Conservation (phyloP, 2,797 vertebrate species). For the Ceyx erithaca region DNA sequence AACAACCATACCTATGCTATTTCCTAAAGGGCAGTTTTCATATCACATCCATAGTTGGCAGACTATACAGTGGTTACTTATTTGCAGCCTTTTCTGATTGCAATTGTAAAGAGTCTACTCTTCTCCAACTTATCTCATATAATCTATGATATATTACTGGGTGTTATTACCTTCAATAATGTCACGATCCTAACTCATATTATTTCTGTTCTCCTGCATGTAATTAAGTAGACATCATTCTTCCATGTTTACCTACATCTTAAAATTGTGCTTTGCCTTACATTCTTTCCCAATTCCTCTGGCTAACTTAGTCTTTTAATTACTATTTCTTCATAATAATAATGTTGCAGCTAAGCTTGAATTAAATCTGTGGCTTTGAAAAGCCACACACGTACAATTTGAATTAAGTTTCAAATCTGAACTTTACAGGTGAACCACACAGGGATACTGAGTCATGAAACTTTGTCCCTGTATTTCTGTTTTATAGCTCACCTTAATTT, state of each 20-base stretch:
- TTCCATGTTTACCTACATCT: slow-evolving; percentile 24
- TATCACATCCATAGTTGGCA: background rate
- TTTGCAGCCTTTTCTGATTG: background rate
- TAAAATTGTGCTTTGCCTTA: slow-evolving; percentile 30
- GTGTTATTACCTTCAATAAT: slow-evolving; percentile 24
- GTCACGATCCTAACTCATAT: background rate
- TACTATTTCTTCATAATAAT: slow-evolving; percentile 44
- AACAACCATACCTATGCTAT: background rate
- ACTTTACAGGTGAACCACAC: background rate
- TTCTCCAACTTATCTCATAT: background rate
- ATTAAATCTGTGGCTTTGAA: slow-evolving; percentile 44
- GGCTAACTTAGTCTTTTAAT: slow-evolving; percentile 20
- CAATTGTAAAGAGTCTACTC: background rate
- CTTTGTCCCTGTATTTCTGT: background rate
- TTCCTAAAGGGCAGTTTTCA: background rate
- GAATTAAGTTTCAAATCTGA: slow-evolving; percentile 13
- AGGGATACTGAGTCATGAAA: background rate
- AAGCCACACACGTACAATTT: background rate
- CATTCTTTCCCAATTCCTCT: background rate
- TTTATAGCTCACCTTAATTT: background rate
- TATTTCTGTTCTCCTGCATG: background rate
- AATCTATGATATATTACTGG: slow-evolving; percentile 29
- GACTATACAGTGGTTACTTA: background rate
- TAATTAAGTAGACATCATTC: slow-evolving; percentile 55
- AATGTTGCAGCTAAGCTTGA: slow-evolving; percentile 28